A percentile compares a stretch with the other conserved stretches of the same genome.
Conservation (phyloP, 2,797 vertebrate species). For the Sebastes ruberrimus region DNA sequence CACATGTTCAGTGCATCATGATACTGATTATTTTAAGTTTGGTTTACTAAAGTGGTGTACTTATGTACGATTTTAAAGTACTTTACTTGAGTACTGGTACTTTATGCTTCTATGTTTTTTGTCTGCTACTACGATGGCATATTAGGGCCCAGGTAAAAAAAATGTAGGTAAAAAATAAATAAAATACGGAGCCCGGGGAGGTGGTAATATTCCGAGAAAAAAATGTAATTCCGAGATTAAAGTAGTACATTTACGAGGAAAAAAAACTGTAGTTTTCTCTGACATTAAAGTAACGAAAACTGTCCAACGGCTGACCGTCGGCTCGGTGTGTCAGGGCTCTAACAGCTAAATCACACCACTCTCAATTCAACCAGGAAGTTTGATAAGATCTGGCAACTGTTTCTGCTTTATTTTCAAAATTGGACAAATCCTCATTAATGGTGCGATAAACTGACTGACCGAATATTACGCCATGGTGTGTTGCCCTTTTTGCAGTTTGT, state of each 20-base stretch:
- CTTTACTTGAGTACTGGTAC: neutral
- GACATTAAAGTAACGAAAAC: too few species aligned
- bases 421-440: too few species aligned
- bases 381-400: too few species aligned
- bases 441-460: too few species aligned
- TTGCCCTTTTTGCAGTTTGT: too few species aligned
- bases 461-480: fast-evolving
- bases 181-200: too few species aligned
- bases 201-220: neutral
- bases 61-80: neutral
- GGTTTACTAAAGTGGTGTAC: neutral
- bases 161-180: too few species aligned
- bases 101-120: neutral
- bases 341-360: too few species aligned
- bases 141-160: neutral
- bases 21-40: neutral
- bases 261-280: too few species aligned
- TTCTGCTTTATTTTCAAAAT: too few species aligned
- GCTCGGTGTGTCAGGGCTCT: too few species aligned
- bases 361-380: fast-evolving
- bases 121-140: neutral
- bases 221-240: neutral
- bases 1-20: neutral
- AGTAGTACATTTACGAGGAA: neutral
- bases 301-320: too few species aligned